Percentiles rank a stretch among this genome's conserved stretches.
phyloP scores from a whole-genome alignment of 2,797 vertebrate species.

The Cetoscarus ocellatus region DNA sequence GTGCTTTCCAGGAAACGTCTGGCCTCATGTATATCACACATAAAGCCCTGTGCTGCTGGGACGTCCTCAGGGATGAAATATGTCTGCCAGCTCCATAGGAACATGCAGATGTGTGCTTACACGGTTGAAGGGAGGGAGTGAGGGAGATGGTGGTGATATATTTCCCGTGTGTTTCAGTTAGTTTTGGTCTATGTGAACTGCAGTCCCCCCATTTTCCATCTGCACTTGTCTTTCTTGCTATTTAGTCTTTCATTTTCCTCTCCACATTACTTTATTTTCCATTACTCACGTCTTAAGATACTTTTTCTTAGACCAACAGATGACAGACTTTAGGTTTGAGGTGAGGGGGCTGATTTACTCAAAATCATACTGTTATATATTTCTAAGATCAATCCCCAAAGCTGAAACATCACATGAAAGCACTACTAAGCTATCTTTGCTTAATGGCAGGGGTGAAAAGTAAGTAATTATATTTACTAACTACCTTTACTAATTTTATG shows the following conservation, averaged over 20 bases:
- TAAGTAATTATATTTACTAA: no score
- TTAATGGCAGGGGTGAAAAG: not conserved
- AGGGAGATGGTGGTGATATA: constrained; percentile 70
- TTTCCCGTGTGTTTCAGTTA: constrained; percentile 79
- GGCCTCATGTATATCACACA: constrained; percentile 69
- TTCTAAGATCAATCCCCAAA: not conserved
- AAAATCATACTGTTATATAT: not conserved
- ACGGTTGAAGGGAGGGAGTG: constrained; percentile 34
- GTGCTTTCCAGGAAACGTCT: constrained; percentile 77
- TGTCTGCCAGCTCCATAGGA: constrained; percentile 71
- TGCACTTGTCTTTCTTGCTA: constrained; percentile 37
- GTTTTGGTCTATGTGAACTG: constrained; percentile 69
- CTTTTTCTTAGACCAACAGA: constrained; percentile 1
- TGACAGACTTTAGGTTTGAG: constrained; percentile 1
- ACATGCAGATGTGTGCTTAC: constrained; percentile 75
- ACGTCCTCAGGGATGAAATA: constrained; percentile 73
- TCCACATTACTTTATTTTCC: constrained; percentile 13
- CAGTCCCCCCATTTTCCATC: constrained; percentile 68
- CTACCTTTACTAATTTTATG: no score
- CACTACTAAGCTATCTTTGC: no score
- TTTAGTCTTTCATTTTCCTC: constrained; percentile 34
- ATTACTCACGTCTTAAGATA: not conserved
- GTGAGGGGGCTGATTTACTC: not conserved
- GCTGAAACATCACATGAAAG: not conserved
- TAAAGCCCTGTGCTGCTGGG: constrained; percentile 51